Percentiles rank a stretch among this genome's conserved stretches.
Evolutionary conservation across 2,888 invertebrate species (phyloP).

Genomic region (Aporophyla lueneburgensis): DNA sequence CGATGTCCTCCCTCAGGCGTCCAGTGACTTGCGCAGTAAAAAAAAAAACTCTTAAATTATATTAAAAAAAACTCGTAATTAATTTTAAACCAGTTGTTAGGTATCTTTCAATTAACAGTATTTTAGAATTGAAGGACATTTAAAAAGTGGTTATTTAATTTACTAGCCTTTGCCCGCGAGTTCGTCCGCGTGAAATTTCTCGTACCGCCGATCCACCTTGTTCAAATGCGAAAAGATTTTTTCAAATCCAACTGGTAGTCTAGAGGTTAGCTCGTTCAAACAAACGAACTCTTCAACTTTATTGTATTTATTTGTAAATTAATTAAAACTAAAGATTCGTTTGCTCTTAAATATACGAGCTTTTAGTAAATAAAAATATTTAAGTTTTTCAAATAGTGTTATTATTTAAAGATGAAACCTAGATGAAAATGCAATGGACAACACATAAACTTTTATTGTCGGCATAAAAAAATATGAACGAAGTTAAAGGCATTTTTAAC

Average conservation of each 20-base stretch:
- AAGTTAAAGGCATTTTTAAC: constrained; percentile 46
- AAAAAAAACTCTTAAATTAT: too few relatives aligned
- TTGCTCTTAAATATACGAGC: not conserved
- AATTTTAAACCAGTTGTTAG: not conserved
- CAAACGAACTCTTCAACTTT: too few relatives aligned
- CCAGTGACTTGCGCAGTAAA: too few relatives aligned
- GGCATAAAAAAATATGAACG: constrained; percentile 28
- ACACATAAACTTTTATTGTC: constrained; percentile 24
- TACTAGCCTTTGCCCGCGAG: too few relatives aligned
- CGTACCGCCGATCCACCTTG: too few relatives aligned
- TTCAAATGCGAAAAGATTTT: too few relatives aligned
- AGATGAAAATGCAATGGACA: constrained; percentile 33
- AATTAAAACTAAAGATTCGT: not conserved
- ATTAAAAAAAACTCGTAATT: too few relatives aligned
- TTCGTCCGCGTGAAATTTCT: too few relatives aligned
- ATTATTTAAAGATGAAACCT: constrained; percentile 2
- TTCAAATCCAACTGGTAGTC: too few relatives aligned
- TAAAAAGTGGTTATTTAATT: not conserved
- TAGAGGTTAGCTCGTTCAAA: too few relatives aligned
- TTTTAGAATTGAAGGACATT: not conserved
- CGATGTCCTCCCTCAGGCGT: too few relatives aligned
- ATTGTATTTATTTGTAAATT: too few relatives aligned
- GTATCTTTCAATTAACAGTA: not conserved
- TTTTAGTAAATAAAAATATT: not conserved
- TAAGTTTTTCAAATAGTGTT: constrained; percentile 1